Percentiles rank a stretch among this genome's conserved stretches.
These are phyloP conservation scores for Andrena dorsata DNA, from an alignment of 2,888 invertebrate species.

Conservation along the genomic window DNA sequence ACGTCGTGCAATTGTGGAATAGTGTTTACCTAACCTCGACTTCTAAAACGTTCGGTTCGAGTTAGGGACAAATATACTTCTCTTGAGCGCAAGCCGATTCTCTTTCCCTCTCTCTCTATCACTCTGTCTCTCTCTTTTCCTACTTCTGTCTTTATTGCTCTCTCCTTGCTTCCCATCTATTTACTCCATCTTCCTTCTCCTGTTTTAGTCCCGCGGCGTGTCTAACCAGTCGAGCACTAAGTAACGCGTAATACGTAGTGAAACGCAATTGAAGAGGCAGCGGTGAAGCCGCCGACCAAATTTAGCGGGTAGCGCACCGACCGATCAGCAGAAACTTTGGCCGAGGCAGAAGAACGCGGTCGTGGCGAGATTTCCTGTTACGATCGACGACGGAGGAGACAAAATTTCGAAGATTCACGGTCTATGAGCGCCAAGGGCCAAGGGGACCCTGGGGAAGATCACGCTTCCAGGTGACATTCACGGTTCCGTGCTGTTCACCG, in stretches of 20 bases:
- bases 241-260: constrained; percentile 49
- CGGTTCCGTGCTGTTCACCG: neutral
- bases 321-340: neutral
- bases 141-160: constrained; percentile 26
- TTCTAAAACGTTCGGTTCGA: constrained; percentile 40
- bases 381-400: constrained; percentile 54
- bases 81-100: constrained; percentile 22
- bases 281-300: constrained; percentile 39
- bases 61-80: constrained; percentile 51
- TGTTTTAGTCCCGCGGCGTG: constrained; percentile 29
- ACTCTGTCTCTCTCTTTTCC: neutral
- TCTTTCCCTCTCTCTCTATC: constrained; percentile 10
- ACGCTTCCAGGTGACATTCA: constrained; percentile 81
- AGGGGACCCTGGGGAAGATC: constrained; percentile 84
- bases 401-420: constrained; percentile 79
- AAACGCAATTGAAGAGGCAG: constrained; percentile 30
- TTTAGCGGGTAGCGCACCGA: constrained; percentile 44
- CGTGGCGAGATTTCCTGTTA: constrained; percentile 53
- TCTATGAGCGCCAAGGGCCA: constrained; percentile 84
- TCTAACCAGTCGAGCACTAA: constrained; percentile 7
- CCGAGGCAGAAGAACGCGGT: neutral
- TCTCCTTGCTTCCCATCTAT: constrained; percentile 26
- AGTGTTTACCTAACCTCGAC: constrained; percentile 59
- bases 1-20: neutral
- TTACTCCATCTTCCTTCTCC: constrained; percentile 18